Evolutionary conservation across 2,113 vertebrate species (phyloP), one percentile per base, ranked within the genome.

Genomic region (Cromileptes altivelis): DNA sequence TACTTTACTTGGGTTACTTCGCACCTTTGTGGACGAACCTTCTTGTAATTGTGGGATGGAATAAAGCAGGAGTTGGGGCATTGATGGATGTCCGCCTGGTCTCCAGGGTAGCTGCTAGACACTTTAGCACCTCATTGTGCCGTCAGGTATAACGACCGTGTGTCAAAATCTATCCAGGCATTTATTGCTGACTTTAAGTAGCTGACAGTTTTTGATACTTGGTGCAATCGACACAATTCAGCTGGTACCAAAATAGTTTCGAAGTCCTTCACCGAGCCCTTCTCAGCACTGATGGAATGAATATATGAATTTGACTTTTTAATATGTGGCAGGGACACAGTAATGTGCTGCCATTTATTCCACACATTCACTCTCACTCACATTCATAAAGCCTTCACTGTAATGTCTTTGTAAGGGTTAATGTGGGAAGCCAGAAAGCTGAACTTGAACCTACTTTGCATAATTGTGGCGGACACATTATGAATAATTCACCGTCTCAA

Each of bases 401-500:
- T 42, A 30, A 70, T 27, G 15, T 75, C 30, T 30, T 61, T 50
- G 37, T 9, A 1, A 18, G 27, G 45, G 50, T 19, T 60, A 37
- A 73, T 1, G 55, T 40, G 72, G 27, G 25, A 70, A 37, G 64
- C 70, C 78, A 42, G 60, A 70, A 37, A 68, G 56, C 69, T 52
- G 27, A 80, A 77, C n/a, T 52, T 76, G 60, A 84, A 75, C 47
- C 25, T 33, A 2, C 55, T 89, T 62, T 88, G n/a, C 80, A 84
- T 85, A 70, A 88, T 53, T 73, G 45, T 21, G 23, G 33, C 11
- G 3, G 85, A 88, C 85, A 80, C 18, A 5, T 64, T 21, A 63
- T 88, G 80, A 91, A 88, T 88, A 77, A 87, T 78, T 77, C 71
- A 76, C 18, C 3, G 15, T 11, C 30, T 65, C 71, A 50, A 30